Evolutionary conservation across 2,888 invertebrate species (phyloP), one percentile per base, ranked within the genome.

Genomic region (Pachydiplax longipennis): DNA sequence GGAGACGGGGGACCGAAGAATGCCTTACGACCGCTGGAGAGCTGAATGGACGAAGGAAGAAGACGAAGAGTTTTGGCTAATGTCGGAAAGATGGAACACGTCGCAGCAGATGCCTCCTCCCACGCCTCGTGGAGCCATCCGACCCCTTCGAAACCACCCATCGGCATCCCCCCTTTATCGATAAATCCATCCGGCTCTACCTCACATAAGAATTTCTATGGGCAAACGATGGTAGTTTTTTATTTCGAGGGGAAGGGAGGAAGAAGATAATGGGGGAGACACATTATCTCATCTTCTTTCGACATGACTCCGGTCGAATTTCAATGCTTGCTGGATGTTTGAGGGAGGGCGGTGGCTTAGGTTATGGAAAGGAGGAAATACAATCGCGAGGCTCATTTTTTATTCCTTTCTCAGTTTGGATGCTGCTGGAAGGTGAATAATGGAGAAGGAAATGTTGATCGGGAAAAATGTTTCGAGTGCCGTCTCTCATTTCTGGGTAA

Each of bases 121-220:
- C 87, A 58, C 83, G 83, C 58, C 53, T 83, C 58, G 58, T 22
- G 83, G 83, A 58, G 58, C 22, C 53, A 83, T 37, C 40, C 87
- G 37, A 61, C 53, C 48, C 61, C 87, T 61, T 35, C n/a, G 35
- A 12, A 15, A 3, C 25, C 81, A 58, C 53, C 83, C 53, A 35
- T 22, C 53, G 25, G 12, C 73, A 87, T 53, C 58, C 48, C 44
- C 58, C 83, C 35, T 37, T 61, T 53, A 87, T 87, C 87, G 87
- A 87, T 87, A 87, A 87, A 87, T 87, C 31, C 87, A 87, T 83
- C 83, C 53, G 31, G 12, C n/a, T 25, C 82, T 83, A 58, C 83
- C 83, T 83, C 83, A 83, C 87, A 87, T 61, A 87, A 87, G 61
- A 87, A 87, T 87, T 87, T 87, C 87, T 87, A 87, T 87, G 87